Evolutionary conservation across 35 echinoderm and acorn worm species (phyloP), one percentile per base, ranked within the genome.

Genomic region (Acanthaster planci): DNA sequence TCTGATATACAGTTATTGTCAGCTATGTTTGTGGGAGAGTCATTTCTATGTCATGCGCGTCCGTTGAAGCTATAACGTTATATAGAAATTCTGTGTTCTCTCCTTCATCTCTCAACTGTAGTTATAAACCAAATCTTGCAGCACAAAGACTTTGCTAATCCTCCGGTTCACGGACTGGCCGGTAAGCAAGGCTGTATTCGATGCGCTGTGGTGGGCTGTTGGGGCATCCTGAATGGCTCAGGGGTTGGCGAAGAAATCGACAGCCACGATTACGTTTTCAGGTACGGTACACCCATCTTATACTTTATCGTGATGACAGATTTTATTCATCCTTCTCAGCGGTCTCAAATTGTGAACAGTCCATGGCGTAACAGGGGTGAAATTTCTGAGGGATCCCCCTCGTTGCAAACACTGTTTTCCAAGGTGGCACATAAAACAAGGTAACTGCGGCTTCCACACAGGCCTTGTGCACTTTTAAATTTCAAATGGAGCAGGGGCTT

Each of bases 201-300:
- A 5, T 94, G 92, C 86, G 92, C 92, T 38, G 92, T 94, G 59
- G 83, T 94, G 23, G 92, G 92, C 6, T 85, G 92, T 81, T 86
- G 92, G 44, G 92, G 92, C 17, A 82, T 93, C 8, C 57, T 93
- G 29, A 90, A 94, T 82, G 92, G 92, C 8, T 94, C 92, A 1
- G 84, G 76, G 40, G 87, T 83, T 40, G 92, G 92, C 3, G 77
- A 80, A 50, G 87, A 90, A 82, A 94, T 94, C 23, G 92, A 94
- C 50, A 82, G 81, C 52, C 92, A 94, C 51, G 92, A 94, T 53
- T 56, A 86, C 76, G 83, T 94, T 2, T 94, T 94, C 44, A 84
- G 82, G 88, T 84, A 39, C 72, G 21, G 5, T n/a, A 59, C 0
- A 59, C 5, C 8, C 27, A n/a, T 19, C 19, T 21, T 6, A 34